phyloP scores from a whole-genome alignment of 2,113 vertebrate species.

The Pristiophorus japonicus region DNA sequence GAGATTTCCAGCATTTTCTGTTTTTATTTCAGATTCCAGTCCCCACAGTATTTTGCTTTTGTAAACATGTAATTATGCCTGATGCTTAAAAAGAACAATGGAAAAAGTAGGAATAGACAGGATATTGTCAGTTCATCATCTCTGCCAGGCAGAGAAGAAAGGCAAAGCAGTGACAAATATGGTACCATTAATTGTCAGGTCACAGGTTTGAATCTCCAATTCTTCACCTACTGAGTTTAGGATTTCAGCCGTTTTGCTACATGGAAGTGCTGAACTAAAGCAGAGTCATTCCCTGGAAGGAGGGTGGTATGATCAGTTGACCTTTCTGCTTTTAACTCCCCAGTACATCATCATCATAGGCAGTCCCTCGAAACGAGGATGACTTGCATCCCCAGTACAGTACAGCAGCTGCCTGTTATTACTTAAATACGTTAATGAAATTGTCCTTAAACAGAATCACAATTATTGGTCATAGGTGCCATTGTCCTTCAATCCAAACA shows the following conservation, averaged over 20 bases:
- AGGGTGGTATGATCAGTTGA: neutral
- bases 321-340: neutral
- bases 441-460: neutral
- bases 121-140: neutral
- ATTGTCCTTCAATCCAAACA: neutral
- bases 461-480: neutral
- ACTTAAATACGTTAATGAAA: neutral
- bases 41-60: too few relatives aligned
- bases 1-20: too few relatives aligned
- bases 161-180: neutral
- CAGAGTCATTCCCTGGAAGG: neutral
- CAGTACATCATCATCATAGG: too few relatives aligned
- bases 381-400: neutral
- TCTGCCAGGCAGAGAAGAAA: neutral
- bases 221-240: neutral
- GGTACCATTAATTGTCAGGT: neutral
- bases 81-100: neutral
- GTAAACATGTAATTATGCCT: neutral
- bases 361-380: too few relatives aligned
- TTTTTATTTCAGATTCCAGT: too few relatives aligned
- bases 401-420: neutral
- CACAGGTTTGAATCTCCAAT: neutral
- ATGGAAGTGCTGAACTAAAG: neutral
- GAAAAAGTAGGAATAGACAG: neutral
- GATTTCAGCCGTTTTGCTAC: neutral